Evolutionary conservation across 2,888 invertebrate species (phyloP), one percentile per base, ranked within the genome.

Genomic region (Hymenopus coronatus): DNA sequence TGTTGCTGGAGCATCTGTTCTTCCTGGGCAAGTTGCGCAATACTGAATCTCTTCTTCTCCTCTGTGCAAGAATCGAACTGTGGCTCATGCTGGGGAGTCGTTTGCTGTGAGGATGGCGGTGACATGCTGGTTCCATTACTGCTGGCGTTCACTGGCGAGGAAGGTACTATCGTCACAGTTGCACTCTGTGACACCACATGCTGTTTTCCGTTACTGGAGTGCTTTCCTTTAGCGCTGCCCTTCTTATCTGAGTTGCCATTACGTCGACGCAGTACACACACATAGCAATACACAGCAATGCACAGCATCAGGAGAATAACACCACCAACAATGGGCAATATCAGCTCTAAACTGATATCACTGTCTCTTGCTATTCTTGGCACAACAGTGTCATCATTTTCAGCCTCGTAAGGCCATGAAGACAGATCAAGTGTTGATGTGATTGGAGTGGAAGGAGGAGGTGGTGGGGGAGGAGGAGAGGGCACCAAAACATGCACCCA

Each of bases 401-500:
- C 91, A 81, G 93, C 93, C 30, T 92, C 91, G 33, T 92, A 91
- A 84, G 92, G 91, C 3, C 93, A 93, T 93, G 93, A 94, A 12
- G 93, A 92, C 4, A 92, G 91, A 33, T 92, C 92, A 88, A 93
- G 93, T 84, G 93, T 92, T 14, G 92, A 92, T 25, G 90, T 91
- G 12, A 89, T 86, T 1, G 86, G 54, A 27, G 90, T 90, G 15
- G 89, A 86, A 83, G 94, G 93, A 15, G 93, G 92, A 12, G 93
- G 92, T 0, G 94, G 94, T n/a, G 94, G 93, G 27, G 94, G 94
- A 33, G 94, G 94, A 1, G 94, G 94, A 7, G 94, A 93, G 1
- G 94, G 94, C 1, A 95, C 93, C 89, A 93, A 92, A 8, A 95
- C 93, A 28, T 94, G 92, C 2, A 95, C 94, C 92, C 94, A 94